Percentiles rank a stretch among this genome's conserved stretches.
Evolutionary conservation across 1,140 invertebrate genomes (phyloP).

Genomic region (Eumaeus atala): DNA sequence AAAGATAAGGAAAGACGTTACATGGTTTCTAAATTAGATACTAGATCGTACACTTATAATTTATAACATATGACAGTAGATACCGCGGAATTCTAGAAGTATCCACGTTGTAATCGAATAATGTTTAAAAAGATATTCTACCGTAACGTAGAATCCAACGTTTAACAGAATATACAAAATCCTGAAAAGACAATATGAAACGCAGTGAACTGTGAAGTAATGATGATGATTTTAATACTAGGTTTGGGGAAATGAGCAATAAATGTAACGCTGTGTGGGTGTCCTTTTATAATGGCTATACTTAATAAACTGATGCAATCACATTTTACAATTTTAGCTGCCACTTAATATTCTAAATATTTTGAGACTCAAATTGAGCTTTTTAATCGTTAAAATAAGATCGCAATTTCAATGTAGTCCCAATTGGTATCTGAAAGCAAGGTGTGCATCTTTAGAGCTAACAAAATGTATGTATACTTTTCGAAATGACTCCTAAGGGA

Average conservation of each 20-base stretch:
- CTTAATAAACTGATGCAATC: constrained; percentile 5
- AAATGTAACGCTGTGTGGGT: constrained; percentile 2
- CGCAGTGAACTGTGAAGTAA: too few relatives aligned
- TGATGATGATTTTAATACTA: neutral
- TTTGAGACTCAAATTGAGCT: neutral
- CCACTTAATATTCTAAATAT: neutral
- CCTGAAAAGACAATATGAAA: too few relatives aligned
- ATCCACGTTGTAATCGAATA: too few relatives aligned
- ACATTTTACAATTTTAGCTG: constrained; percentile 6
- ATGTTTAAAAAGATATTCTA: too few relatives aligned
- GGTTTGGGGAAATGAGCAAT: neutral
- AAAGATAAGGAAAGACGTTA: too few relatives aligned
- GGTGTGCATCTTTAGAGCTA: constrained; percentile 29
- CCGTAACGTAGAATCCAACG: too few relatives aligned
- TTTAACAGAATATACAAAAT: too few relatives aligned
- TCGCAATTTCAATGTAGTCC: neutral
- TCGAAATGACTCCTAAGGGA: constrained; percentile 31
- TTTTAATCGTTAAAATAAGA: neutral
- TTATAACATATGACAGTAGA: too few relatives aligned
- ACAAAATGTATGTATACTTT: constrained; percentile 34
- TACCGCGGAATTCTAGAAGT: too few relatives aligned
- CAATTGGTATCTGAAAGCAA: constrained; percentile 22
- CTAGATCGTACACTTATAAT: too few relatives aligned
- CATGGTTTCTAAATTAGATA: too few relatives aligned
- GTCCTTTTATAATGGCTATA: constrained; percentile 4